Percentiles rank a stretch among this genome's conserved stretches.
Evolutionary conservation across 2,797 vertebrate species (phyloP).

Genomic region (Myotis planiceps): DNA sequence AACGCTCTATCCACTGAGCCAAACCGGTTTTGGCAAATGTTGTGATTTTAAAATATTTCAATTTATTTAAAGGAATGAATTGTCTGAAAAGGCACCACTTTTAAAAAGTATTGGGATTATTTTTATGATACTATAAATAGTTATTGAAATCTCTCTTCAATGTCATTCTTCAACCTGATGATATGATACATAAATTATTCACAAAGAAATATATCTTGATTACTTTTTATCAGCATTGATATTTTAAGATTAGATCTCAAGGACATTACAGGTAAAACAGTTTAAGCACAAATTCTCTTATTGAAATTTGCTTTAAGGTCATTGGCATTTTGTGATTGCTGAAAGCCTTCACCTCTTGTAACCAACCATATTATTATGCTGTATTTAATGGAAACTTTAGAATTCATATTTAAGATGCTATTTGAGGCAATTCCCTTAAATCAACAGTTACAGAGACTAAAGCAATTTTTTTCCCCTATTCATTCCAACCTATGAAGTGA

Average conservation of each 20-base stretch:
- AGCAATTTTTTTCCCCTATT: background rate
- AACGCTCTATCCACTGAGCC: too few species aligned
- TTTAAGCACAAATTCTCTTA: slow-evolving; percentile 53
- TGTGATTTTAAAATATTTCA: slow-evolving; percentile 27
- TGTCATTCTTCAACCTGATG: slow-evolving; percentile 18
- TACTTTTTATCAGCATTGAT: slow-evolving; percentile 57
- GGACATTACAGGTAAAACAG: slow-evolving; percentile 54
- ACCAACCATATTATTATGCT: background rate
- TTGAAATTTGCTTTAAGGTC: slow-evolving; percentile 50
- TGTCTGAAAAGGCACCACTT: background rate
- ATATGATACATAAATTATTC: slow-evolving; percentile 63
- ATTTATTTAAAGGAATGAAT: background rate
- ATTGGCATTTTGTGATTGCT: slow-evolving; percentile 42
- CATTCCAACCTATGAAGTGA: background rate
- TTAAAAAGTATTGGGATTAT: background rate
- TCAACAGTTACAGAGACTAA: background rate
- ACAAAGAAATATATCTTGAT: slow-evolving; percentile 59
- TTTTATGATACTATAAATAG: slow-evolving; percentile 9
- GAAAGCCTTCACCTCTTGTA: slow-evolving; percentile 46
- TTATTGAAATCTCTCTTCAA: slow-evolving; percentile 46
- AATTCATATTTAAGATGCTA: slow-evolving; percentile 59
- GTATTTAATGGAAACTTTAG: slow-evolving; percentile 55
- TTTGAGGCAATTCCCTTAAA: slow-evolving; percentile 43
- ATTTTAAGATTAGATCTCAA: slow-evolving; percentile 63
- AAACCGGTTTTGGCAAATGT: too few species aligned